A percentile compares a stretch with the other conserved stretches of the same genome.
These are phyloP conservation scores for Hypsopygia costalis DNA, from an alignment of 2,888 invertebrate species.

Conservation along the genomic window DNA sequence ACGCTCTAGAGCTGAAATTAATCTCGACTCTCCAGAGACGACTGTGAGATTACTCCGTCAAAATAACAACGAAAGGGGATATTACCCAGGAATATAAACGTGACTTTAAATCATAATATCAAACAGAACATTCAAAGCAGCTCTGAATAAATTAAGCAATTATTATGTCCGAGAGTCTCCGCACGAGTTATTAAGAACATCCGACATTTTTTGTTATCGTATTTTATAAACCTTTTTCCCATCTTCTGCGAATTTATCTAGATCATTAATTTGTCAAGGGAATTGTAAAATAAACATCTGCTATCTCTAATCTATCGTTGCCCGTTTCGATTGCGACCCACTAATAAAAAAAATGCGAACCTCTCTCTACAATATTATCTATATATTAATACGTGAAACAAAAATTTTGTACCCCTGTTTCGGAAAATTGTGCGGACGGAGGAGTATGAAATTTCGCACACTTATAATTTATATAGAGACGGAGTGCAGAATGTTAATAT, in stretches of 20 bases:
- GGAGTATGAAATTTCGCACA: too few relatives aligned
- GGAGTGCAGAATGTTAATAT: too few relatives aligned
- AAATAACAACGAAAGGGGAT: conserved; percentile 9
- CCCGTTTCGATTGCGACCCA: too few relatives aligned
- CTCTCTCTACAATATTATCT: too few relatives aligned
- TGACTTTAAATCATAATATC: conserved; percentile 8
- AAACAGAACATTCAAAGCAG: background rate
- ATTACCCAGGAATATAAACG: conserved; percentile 4
- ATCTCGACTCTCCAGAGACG: conserved; percentile 29
- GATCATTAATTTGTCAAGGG: too few relatives aligned
- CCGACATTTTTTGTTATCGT: background rate
- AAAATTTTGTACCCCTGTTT: too few relatives aligned
- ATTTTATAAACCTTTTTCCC: background rate
- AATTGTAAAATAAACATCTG: too few relatives aligned
- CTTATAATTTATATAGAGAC: too few relatives aligned
- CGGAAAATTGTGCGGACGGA: too few relatives aligned
- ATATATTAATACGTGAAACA: too few relatives aligned
- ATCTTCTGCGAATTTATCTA: background rate
- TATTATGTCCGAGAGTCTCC: background rate
- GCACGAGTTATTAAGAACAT: background rate
- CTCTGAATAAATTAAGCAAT: background rate
- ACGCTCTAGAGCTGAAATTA: conserved; percentile 38
- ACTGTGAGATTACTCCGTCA: conserved; percentile 21
- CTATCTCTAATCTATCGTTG: too few relatives aligned
- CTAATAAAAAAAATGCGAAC: too few relatives aligned